A percentile compares a stretch with the other conserved stretches of the same genome.
Conservation (phyloP, 2,797 vertebrate species). For the Poeciliopsis turneri region DNA sequence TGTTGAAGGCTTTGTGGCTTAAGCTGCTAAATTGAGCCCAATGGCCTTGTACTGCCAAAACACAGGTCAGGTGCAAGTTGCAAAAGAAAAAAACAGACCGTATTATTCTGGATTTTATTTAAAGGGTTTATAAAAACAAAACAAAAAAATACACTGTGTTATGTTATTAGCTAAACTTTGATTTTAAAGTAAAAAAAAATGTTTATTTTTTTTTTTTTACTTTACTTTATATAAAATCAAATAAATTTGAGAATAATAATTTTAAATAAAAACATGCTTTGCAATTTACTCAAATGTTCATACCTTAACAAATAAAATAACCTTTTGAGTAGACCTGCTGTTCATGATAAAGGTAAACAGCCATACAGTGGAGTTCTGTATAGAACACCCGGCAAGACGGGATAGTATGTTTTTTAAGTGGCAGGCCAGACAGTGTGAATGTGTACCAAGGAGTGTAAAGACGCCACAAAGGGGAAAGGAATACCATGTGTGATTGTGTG, state of each 20-base stretch:
- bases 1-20: conserved; percentile 57
- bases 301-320: neutral
- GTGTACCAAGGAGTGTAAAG: conserved; percentile 59
- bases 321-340: conserved; percentile 2
- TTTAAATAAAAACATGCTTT: neutral
- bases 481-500: conserved; percentile 41
- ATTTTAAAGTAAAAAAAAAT: neutral
- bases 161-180: neutral
- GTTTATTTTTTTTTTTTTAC: too few relatives aligned
- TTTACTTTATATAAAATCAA: too few relatives aligned
- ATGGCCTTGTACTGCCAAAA: conserved; percentile 52
- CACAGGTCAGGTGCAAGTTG: conserved; percentile 49
- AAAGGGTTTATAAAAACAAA: neutral
- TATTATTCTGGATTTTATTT: neutral
- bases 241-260: neutral
- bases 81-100: neutral
- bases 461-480: conserved; percentile 63
- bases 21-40: conserved; percentile 34
- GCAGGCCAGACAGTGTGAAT: conserved; percentile 42
- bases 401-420: conserved; percentile 62
- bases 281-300: neutral
- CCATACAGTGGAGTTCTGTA: conserved; percentile 3
- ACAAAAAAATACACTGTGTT: neutral
- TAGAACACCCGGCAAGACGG: conserved; percentile 31
- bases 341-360: neutral